Evolutionary conservation across 2,888 invertebrate species (phyloP).

Genomic region (Pachydiplax longipennis): DNA sequence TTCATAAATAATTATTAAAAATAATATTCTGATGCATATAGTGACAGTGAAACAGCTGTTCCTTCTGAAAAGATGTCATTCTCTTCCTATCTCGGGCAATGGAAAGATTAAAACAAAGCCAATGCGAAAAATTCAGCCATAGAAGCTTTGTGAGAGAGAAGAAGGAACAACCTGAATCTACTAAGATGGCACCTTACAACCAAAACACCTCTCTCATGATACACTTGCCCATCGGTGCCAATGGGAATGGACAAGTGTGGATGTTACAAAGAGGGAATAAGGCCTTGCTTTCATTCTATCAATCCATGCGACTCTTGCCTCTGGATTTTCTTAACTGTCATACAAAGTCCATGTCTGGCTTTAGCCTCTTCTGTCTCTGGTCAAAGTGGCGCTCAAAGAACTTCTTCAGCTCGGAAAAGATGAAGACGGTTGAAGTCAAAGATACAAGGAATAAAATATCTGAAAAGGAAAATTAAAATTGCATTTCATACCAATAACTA

Average conservation of each 20-base stretch:
- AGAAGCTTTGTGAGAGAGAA: slow-evolving; percentile 26
- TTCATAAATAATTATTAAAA: slow-evolving; percentile 43
- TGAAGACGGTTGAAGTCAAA: slow-evolving; percentile 95
- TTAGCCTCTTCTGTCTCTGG: slow-evolving; percentile 59
- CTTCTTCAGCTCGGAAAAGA: slow-evolving; percentile 93
- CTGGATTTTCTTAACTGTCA: slow-evolving; percentile 63
- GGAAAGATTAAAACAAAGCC: slow-evolving; percentile 33
- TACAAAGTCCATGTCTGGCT: slow-evolving; percentile 73
- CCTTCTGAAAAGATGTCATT: slow-evolving; percentile 7
- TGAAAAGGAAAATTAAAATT: slow-evolving; percentile 60
- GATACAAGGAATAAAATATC: slow-evolving; percentile 90
- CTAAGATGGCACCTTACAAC: slow-evolving; percentile 16
- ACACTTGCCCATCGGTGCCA: neutral
- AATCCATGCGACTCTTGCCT: slow-evolving; percentile 34
- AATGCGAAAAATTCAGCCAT: slow-evolving; percentile 30
- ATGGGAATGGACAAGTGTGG: slow-evolving; percentile 28
- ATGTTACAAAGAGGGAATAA: neutral
- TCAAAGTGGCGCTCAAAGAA: slow-evolving; percentile 78
- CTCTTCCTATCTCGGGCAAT: slow-evolving; percentile 27
- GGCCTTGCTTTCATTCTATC: slow-evolving; percentile 1
- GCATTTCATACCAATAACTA: neutral
- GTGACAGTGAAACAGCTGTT: slow-evolving; percentile 16
- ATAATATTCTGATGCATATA: slow-evolving; percentile 20
- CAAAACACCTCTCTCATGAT: neutral
- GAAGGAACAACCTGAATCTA: slow-evolving; percentile 16